Base-by-base conservation (phyloP, 2,797 vertebrate genomes). In the Esox masquinongy region DNA sequence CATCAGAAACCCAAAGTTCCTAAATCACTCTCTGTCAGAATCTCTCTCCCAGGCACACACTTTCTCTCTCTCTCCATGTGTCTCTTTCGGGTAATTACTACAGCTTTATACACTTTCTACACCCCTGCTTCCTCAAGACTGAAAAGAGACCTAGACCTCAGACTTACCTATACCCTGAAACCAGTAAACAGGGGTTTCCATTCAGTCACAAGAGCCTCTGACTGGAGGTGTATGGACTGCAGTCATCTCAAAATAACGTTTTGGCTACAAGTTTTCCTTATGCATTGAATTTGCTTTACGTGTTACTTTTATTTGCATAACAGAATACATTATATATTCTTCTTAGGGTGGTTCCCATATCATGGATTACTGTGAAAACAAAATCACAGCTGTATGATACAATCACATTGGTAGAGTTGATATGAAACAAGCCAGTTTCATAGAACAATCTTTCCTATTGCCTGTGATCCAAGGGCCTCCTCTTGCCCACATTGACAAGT, bases 401-500 rank as follows among this genome's bases (percentile, higher is more conserved):
- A 61, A 11, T 61, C 22, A 66, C 63, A n/a, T 12, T 22, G 7
- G 81, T 89, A 84, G 83, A 89, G 82, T 77, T 59, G 51, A 64
- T 56, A 84, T 86, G 85, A 90, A 84, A 89, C 92, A 92, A 85
- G 15, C 14, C 26, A 67, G 64, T 89, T 90, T 84, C 87, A 92
- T 89, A 72, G 70, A 85, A 80, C 77, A 93, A 90, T 90, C 82
- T 77, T 77, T 71, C 79, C 72, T 47, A 69, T 72, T 81, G 88
- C 84, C 84, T 87, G 87, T 85, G 79, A 80, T 90, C 92, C 74
- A 83, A 87, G 89, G 92, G 89, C 80, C 83, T 87, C 88, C 88
- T 88, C 93, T 92, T 92, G 91, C 91, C 90, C 90, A 87, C 90
- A 93, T 94, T 98, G 97, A 97, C 97, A 98, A 96, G 95, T 97